Conservation (phyloP, 2,113 vertebrate species). For the Sarotherodon lohbergeri region DNA sequence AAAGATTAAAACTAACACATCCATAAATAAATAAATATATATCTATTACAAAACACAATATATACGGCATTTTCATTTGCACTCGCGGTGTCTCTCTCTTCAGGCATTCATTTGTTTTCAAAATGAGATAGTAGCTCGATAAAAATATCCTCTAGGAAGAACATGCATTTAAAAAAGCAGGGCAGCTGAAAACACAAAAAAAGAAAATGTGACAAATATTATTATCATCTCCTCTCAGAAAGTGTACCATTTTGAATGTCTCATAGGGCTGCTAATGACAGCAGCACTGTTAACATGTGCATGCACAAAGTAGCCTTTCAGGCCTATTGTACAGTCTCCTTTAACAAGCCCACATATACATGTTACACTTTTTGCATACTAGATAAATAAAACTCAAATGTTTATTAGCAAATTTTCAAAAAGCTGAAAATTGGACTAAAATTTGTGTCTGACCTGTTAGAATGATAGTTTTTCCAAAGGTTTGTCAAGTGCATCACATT, state of each 20-base stretch:
- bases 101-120: background rate
- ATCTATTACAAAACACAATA: constrained; percentile 13
- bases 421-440: background rate
- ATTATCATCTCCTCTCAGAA: background rate
- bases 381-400: background rate
- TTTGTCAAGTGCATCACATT: background rate
- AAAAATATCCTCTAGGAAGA: background rate
- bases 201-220: background rate
- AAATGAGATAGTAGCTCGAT: background rate
- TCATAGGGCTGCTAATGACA: background rate
- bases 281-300: background rate
- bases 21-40: constrained; percentile 63
- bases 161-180: background rate
- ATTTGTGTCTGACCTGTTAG: background rate
- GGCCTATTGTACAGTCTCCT: background rate
- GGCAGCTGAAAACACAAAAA: background rate
- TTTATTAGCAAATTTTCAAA: background rate
- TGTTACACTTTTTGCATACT: background rate
- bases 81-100: background rate
- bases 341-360: background rate
- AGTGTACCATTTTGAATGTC: background rate
- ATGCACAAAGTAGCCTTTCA: background rate
- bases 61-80: background rate
- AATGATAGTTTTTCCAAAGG: background rate
- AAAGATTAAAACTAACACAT: constrained; percentile 16